These are phyloP conservation scores for Schizopygopsis pylzovi DNA, from an alignment of 2,797 vertebrate species.

Conservation along the genomic window DNA sequence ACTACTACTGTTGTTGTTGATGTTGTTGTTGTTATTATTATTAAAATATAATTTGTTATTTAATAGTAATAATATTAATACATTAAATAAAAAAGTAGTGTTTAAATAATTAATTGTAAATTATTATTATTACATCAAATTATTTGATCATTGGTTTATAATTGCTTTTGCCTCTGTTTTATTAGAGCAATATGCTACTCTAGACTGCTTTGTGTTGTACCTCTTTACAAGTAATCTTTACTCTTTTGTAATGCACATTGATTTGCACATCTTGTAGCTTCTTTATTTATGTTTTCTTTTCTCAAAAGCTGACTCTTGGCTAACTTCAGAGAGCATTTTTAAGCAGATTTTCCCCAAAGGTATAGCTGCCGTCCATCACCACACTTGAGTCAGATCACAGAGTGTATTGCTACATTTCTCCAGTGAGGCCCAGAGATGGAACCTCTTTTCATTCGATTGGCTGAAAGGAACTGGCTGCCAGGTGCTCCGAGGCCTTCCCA, in stretches of 20 bases:
- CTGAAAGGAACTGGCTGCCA: constrained; percentile 36
- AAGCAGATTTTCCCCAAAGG: constrained; percentile 6
- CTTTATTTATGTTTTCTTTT: background rate
- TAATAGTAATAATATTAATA: background rate
- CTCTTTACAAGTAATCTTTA: background rate
- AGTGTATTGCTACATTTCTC: constrained; percentile 55
- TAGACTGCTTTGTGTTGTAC: background rate
- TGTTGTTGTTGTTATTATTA: background rate
- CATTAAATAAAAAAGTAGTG: background rate
- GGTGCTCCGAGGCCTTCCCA: constrained; percentile 18
- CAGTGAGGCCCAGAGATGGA: constrained; percentile 34
- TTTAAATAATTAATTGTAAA: background rate
- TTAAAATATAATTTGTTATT: background rate
- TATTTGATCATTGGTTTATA: background rate
- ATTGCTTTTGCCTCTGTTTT: background rate
- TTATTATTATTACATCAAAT: background rate
- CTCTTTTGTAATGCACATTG: background rate
- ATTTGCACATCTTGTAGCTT: background rate
- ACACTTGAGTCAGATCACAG: constrained; percentile 20
- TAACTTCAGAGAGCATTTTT: constrained; percentile 11
- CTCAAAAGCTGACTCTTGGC: background rate
- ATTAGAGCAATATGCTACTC: background rate
- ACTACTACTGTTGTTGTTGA: background rate
- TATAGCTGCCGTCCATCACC: background rate
- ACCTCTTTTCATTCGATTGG: constrained; percentile 35